A percentile compares a stretch with the other conserved stretches of the same genome.
These are phyloP conservation scores for Drosophila pallidifrons DNA, from an alignment of 1,140 invertebrate genomes.

Conservation along the genomic window DNA sequence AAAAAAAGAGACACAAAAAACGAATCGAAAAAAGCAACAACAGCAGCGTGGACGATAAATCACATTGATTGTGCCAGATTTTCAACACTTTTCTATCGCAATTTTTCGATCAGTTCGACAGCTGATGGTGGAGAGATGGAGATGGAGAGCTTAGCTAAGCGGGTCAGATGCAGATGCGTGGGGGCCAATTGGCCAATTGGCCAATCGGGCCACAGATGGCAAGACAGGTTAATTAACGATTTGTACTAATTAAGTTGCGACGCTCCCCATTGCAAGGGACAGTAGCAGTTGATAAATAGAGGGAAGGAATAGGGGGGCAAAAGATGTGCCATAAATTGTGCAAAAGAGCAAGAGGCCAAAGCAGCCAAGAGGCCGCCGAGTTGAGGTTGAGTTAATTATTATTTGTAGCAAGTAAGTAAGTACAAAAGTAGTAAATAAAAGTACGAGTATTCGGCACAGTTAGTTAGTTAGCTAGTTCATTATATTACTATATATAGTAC, in stretches of 20 bases:
- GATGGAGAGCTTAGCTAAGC: slow-evolving; percentile 39
- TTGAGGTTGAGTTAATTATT: slow-evolving; percentile 18
- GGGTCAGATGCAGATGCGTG: slow-evolving; percentile 71
- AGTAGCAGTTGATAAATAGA: neutral
- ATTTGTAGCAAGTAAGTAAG: neutral
- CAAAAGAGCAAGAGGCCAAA: slow-evolving; percentile 18
- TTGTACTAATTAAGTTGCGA: slow-evolving; percentile 68
- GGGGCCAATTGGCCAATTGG: slow-evolving; percentile 76
- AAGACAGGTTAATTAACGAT: slow-evolving; percentile 78
- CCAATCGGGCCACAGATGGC: slow-evolving; percentile 75
- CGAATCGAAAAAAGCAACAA: neutral
- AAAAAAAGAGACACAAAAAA: neutral
- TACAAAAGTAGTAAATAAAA: neutral
- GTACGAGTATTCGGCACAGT: neutral
- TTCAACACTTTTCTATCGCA: slow-evolving; percentile 20
- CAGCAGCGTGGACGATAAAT: slow-evolving; percentile 27
- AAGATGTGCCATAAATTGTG: slow-evolving; percentile 43
- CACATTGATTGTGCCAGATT: slow-evolving; percentile 26
- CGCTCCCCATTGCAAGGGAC: slow-evolving; percentile 11
- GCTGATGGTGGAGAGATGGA: neutral
- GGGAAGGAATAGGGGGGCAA: neutral
- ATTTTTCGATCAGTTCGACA: slow-evolving; percentile 28
- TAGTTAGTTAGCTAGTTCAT: slow-evolving; percentile 40
- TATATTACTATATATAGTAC: slow-evolving; percentile 4
- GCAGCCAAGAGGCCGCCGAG: neutral